These are phyloP conservation scores for Metridium senile DNA, from an alignment of 92 coral and sea anemone genomes.

Conservation along the genomic window DNA sequence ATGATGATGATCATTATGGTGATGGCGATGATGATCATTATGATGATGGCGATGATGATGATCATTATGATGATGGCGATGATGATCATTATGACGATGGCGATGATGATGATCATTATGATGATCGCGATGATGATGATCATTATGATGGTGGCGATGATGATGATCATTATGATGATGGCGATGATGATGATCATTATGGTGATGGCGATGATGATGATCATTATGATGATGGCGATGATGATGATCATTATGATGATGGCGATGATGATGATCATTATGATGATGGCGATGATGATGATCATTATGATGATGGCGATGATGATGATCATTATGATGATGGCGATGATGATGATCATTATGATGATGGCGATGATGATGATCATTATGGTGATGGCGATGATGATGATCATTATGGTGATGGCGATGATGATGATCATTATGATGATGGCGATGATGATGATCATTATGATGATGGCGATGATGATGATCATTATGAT, in stretches of 20 bases:
- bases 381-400: background rate
- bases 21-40: background rate
- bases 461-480: too few relatives aligned
- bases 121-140: background rate
- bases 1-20: background rate
- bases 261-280: background rate
- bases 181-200: background rate
- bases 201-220: background rate
- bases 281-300: background rate
- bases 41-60: background rate
- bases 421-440: background rate
- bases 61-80: too few relatives aligned
- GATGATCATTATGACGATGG: background rate
- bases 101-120: background rate
- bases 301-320: background rate
- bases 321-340: too few relatives aligned
- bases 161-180: too few relatives aligned
- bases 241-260: too few relatives aligned
- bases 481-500: background rate
- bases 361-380: background rate
- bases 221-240: background rate
- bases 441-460: background rate
- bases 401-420: background rate
- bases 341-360: too few relatives aligned
- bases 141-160: too few relatives aligned